Evolutionary conservation across 2,888 invertebrate species (phyloP).

Genomic region (Pseudococcus longispinus): DNA sequence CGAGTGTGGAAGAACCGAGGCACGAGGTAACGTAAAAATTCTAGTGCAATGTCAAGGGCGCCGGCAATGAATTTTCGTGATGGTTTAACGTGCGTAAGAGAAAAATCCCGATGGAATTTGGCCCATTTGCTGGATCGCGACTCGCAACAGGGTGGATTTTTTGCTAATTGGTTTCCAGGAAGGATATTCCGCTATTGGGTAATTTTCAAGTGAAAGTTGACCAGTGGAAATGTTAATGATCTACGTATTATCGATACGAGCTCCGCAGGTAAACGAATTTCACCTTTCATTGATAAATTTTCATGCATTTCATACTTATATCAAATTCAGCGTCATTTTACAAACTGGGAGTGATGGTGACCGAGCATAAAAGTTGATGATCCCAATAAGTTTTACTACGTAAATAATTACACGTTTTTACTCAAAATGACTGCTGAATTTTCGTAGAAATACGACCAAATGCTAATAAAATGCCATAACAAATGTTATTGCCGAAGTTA

Average conservation of each 20-base stretch:
- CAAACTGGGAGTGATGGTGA: neutral
- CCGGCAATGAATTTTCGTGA: neutral
- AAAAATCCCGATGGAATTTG: neutral
- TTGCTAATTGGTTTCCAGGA: neutral
- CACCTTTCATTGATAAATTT: neutral
- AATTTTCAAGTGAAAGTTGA: neutral
- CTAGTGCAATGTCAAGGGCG: slow-evolving; percentile 17
- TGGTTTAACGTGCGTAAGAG: neutral
- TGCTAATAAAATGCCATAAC: neutral
- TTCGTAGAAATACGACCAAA: neutral
- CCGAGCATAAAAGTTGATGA: neutral
- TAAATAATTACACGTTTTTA: neutral
- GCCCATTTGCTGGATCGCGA: neutral
- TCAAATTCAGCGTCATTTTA: neutral
- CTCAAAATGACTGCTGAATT: neutral
- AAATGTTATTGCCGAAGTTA: neutral
- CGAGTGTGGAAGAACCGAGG: neutral
- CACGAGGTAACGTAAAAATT: neutral
- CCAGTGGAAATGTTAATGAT: neutral
- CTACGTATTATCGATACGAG: neutral
- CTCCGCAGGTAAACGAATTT: neutral
- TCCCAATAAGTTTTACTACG: neutral
- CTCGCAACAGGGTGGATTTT: neutral
- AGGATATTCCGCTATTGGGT: neutral
- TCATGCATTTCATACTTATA: neutral